Percentiles rank a stretch among this genome's conserved stretches.
phyloP scores from a whole-genome alignment of 2,797 vertebrate species.

The Cossypha niveicapilla region DNA sequence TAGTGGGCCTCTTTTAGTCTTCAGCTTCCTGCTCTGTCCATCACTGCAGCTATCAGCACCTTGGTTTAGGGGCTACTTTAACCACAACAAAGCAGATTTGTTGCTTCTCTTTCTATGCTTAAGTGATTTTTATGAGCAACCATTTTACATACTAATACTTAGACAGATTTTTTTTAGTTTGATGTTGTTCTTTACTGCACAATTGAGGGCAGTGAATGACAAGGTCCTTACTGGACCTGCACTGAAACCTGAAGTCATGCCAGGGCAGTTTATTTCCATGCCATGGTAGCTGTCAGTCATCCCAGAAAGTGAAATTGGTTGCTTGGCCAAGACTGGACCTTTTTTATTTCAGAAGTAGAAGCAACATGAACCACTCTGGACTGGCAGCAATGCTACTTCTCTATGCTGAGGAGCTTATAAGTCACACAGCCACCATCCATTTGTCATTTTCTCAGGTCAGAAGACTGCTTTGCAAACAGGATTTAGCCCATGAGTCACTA shows the following conservation, averaged over 20 bases:
- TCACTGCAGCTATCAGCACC: fast-evolving
- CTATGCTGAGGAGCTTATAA: background rate
- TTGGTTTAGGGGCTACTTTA: background rate
- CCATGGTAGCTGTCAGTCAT: background rate
- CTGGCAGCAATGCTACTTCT: background rate
- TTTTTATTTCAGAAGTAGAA: background rate
- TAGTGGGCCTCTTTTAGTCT: fast-evolving
- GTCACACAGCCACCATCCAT: background rate
- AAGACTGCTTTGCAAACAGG: background rate
- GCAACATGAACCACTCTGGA: background rate
- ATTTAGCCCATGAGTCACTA: constrained; percentile 18
- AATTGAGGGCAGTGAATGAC: background rate
- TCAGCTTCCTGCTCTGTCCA: background rate
- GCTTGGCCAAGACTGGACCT: background rate
- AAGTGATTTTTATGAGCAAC: background rate
- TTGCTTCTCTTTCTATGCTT: background rate
- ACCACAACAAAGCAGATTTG: background rate
- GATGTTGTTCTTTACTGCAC: background rate
- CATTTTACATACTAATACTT: background rate
- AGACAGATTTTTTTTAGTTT: fast-evolving
- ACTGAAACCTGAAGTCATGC: background rate
- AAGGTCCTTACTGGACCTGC: background rate
- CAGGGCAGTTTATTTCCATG: background rate
- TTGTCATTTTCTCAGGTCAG: constrained; percentile 1
- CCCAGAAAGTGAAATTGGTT: background rate